Conservation (phyloP, 2,113 vertebrate species). For the Aythya baeri region DNA sequence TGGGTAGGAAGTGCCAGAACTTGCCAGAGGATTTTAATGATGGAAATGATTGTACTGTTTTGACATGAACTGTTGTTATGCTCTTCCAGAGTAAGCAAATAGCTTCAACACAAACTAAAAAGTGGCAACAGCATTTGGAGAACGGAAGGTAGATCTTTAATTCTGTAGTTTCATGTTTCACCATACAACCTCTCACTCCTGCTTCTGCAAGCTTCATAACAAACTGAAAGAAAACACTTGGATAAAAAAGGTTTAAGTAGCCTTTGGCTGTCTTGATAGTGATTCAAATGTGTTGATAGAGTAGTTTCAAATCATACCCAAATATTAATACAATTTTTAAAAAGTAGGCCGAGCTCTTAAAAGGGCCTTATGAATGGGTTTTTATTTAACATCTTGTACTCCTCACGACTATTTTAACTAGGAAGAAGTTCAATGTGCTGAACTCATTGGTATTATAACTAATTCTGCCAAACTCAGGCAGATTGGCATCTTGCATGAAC, state of each 20-base stretch:
- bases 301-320: neutral
- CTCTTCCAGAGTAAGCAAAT: neutral
- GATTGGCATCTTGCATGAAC: neutral
- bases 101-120: neutral
- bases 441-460: fast-evolving
- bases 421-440: neutral
- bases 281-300: neutral
- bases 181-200: neutral
- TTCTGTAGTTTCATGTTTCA: constrained; percentile 20
- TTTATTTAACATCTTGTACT: neutral
- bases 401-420: neutral
- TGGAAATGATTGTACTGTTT: constrained; percentile 24
- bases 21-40: neutral
- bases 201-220: constrained; percentile 17
- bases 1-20: neutral
- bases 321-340: neutral
- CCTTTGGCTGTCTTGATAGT: neutral
- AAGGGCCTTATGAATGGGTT: neutral
- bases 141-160: neutral
- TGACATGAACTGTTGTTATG: neutral
- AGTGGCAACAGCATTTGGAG: neutral
- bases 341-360: neutral
- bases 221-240: neutral
- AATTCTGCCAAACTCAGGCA: neutral
- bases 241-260: neutral